Evolutionary conservation across 2,113 vertebrate genomes (phyloP).

Genomic region (Heterocephalus glaber): DNA sequence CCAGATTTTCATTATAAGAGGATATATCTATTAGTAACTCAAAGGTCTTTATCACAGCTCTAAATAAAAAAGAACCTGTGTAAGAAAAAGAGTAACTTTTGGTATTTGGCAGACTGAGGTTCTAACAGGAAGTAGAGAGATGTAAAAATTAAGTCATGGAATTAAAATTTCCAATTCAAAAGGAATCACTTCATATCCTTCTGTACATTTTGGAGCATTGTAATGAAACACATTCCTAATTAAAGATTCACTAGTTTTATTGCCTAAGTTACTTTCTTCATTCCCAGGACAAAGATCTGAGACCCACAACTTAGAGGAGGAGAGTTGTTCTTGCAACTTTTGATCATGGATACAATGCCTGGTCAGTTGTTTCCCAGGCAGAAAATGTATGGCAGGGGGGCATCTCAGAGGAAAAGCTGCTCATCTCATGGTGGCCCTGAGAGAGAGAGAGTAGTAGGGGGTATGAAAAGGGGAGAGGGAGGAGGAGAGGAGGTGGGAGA

Average conservation of each 20-base stretch:
- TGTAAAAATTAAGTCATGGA: neutral
- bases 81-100: neutral
- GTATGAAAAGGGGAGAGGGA: neutral
- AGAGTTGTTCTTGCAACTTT: neutral
- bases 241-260: neutral
- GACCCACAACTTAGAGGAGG: neutral
- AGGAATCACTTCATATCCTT: neutral
- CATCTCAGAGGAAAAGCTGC: neutral
- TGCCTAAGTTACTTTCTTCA: neutral
- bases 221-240: neutral
- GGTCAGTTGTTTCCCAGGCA: neutral
- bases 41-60: neutral
- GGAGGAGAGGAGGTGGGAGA: neutral
- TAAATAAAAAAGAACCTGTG: neutral
- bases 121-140: neutral
- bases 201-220: conserved; percentile 28
- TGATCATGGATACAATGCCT: neutral
- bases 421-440: neutral
- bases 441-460: neutral
- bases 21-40: neutral
- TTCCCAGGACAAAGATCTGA: neutral
- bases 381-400: neutral
- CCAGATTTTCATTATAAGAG: neutral
- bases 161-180: conserved; percentile 38
- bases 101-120: neutral